Evolutionary conservation across 2,888 invertebrate genomes (phyloP).

Genomic region (Acrocyrtus sp.): DNA sequence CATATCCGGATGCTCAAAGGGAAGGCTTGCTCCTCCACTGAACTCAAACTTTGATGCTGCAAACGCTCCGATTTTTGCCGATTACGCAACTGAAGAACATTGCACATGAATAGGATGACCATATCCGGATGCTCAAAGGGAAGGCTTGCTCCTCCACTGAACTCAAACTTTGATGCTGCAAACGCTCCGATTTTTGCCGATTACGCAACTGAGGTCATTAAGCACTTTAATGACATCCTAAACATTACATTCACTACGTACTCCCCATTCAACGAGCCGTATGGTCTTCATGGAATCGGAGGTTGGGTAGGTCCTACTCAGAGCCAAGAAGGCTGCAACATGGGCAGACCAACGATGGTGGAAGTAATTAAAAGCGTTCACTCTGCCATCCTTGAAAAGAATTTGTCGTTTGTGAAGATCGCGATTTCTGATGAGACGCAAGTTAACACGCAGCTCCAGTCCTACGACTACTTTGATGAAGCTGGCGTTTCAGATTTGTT

Average conservation of each 20-base stretch:
- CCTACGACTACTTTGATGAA: constrained; percentile 53
- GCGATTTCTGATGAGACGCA: constrained; percentile 61
- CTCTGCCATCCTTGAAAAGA: constrained; percentile 24
- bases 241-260: constrained; percentile 57
- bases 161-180: constrained; percentile 49
- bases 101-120: constrained; percentile 55
- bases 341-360: constrained; percentile 49
- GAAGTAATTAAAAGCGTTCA: constrained; percentile 44
- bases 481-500: constrained; percentile 41
- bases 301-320: constrained; percentile 45
- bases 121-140: constrained; percentile 60
- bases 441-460: constrained; percentile 51
- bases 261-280: constrained; percentile 62
- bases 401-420: constrained; percentile 40
- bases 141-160: constrained; percentile 48
- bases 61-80: constrained; percentile 50
- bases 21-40: constrained; percentile 47
- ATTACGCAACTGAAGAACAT: constrained; percentile 55
- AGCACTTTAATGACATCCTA: constrained; percentile 50
- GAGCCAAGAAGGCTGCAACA: constrained; percentile 61
- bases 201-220: constrained; percentile 60
- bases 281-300: constrained; percentile 51
- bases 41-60: constrained; percentile 53
- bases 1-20: constrained; percentile 59
- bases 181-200: constrained; percentile 53